These are phyloP conservation scores for Deilephila porcellus DNA, from an alignment of 2,888 invertebrate species.

Conservation along the genomic window DNA sequence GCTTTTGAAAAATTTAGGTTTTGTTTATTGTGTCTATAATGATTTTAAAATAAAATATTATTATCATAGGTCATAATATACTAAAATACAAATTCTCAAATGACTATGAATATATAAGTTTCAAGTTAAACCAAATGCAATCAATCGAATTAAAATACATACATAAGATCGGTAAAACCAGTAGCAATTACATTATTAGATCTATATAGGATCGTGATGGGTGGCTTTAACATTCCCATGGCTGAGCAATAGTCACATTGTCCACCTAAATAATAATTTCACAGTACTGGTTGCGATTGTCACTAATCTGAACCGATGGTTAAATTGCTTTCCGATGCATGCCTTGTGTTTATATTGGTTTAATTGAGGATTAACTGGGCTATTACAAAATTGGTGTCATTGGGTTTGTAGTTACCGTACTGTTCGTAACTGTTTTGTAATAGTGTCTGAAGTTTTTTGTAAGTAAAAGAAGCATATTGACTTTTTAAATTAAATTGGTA, in stretches of 20 bases:
- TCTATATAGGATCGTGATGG: background rate
- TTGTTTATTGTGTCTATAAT: no score
- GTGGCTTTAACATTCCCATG: background rate
- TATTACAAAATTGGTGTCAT: background rate
- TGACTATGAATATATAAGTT: no score
- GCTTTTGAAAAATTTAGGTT: no score
- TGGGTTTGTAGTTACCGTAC: background rate
- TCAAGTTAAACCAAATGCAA: no score
- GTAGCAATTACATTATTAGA: background rate
- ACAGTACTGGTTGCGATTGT: background rate
- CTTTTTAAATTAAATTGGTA: no score
- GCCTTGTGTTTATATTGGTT: background rate
- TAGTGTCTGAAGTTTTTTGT: background rate
- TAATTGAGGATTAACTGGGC: conserved; percentile 1
- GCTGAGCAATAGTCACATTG: background rate
- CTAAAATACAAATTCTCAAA: no score
- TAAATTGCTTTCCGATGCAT: background rate
- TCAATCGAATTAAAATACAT: no score
- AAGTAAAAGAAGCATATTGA: no score
- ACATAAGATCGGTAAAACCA: background rate
- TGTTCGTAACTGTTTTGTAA: background rate
- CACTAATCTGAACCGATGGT: background rate
- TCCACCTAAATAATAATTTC: background rate
- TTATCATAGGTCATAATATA: no score
- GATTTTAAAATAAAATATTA: no score